Evolutionary conservation across 2,888 invertebrate genomes (phyloP).

Genomic region (Helicoverpa assulta): DNA sequence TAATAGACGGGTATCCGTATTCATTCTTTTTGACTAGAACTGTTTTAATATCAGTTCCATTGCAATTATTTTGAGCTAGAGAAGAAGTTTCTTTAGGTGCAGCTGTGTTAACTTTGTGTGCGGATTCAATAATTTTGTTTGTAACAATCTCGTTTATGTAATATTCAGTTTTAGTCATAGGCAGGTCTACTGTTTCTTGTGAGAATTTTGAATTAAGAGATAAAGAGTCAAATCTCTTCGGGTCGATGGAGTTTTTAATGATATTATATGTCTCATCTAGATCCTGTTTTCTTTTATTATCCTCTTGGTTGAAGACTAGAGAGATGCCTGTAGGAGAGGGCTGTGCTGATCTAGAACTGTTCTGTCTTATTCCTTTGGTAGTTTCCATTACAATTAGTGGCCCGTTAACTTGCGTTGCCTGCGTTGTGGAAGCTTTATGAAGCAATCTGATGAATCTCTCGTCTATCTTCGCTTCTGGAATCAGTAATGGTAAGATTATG

Average conservation of each 20-base stretch:
- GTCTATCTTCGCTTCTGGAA: conserved; percentile 75
- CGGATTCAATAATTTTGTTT: background rate
- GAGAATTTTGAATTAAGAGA: background rate
- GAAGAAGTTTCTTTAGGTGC: background rate
- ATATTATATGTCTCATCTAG: conserved; percentile 26
- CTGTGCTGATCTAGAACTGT: conserved; percentile 24
- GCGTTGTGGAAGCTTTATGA: conserved; percentile 64
- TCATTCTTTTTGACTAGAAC: conserved; percentile 1
- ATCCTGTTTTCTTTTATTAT: conserved; percentile 59
- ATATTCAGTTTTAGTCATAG: background rate
- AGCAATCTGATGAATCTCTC: conserved; percentile 67
- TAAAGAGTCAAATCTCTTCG: conserved; percentile 4
- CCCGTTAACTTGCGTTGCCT: conserved; percentile 69
- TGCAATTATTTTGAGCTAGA: background rate
- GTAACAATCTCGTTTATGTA: background rate
- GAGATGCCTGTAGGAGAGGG: conserved; percentile 61
- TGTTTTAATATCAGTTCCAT: background rate
- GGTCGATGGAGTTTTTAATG: conserved; percentile 26
- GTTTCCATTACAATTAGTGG: conserved; percentile 48
- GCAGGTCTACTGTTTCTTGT: background rate
- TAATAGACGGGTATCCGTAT: background rate
- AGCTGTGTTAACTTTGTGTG: background rate
- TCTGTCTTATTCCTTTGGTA: conserved; percentile 19
- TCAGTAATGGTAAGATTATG: background rate
- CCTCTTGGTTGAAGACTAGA: conserved; percentile 68